Conservation (phyloP, 2,797 vertebrate genomes). For the Leuciscus waleckii region DNA sequence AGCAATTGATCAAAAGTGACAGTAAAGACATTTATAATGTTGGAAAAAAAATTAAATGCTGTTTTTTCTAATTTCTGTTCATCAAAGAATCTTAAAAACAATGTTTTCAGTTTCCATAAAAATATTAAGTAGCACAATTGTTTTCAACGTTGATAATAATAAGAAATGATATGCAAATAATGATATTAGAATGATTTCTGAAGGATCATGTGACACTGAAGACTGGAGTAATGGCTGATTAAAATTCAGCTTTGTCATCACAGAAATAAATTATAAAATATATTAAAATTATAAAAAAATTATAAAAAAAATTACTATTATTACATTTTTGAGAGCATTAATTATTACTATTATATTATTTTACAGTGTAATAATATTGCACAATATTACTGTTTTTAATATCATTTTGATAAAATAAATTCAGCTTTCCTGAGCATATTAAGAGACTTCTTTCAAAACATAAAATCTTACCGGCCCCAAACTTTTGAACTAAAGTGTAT, state of each 20-base stretch:
- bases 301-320: too few relatives aligned
- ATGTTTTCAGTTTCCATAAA: background rate
- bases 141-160: background rate
- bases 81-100: too few relatives aligned
- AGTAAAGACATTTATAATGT: background rate
- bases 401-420: background rate
- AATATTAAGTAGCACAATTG: background rate
- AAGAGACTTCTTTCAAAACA: background rate
- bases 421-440: background rate
- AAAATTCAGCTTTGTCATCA: background rate
- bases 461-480: background rate
- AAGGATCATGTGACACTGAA: background rate
- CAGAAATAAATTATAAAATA: background rate
- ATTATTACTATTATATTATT: background rate
- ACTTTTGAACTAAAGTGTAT: background rate
- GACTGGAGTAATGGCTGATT: background rate
- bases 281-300: too few relatives aligned
- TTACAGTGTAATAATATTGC: background rate
- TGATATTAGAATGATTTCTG: background rate
- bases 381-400: background rate
- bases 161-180: background rate
- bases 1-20: background rate
- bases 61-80: too few relatives aligned
- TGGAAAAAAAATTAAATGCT: background rate
- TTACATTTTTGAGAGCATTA: too few relatives aligned